Percentiles rank a stretch among this genome's conserved stretches.
Evolutionary conservation across 1,140 invertebrate species (phyloP).

Genomic region (Musca domestica): DNA sequence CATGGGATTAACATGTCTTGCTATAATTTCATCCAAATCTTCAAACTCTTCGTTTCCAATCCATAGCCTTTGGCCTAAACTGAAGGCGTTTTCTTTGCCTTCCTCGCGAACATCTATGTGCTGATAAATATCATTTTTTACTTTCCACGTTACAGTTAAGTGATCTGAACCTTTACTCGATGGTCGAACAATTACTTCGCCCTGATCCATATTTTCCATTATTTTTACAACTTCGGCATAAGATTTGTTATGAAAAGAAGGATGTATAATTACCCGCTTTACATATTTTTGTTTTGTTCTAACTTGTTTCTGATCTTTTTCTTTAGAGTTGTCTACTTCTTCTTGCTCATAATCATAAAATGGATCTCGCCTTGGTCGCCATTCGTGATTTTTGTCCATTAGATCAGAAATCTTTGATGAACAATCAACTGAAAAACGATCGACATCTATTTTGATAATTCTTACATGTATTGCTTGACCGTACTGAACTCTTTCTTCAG

Average conservation of each 20-base stretch:
- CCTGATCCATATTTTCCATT: conserved; percentile 89
- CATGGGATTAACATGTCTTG: conserved; percentile 94
- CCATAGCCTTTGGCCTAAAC: conserved; percentile 80
- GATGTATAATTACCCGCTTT: conserved; percentile 96
- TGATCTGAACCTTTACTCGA: conserved; percentile 96
- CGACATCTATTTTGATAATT: conserved; percentile 95
- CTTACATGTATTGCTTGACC: conserved; percentile 89
- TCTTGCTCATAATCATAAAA: conserved; percentile 91
- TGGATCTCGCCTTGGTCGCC: conserved; percentile 84
- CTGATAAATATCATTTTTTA: conserved; percentile 89
- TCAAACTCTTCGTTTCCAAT: conserved; percentile 92
- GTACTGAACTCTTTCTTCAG: conserved; percentile 82
- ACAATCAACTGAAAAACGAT: conserved; percentile 90
- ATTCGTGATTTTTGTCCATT: conserved; percentile 84
- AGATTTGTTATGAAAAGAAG: conserved; percentile 95
- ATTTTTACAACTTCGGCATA: conserved; percentile 90
- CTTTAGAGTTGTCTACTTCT: conserved; percentile 74
- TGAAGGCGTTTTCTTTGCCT: conserved; percentile 96
- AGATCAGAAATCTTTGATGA: conserved; percentile 93
- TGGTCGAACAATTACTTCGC: conserved; percentile 93
- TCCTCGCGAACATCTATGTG: conserved; percentile 95
- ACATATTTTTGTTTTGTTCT: conserved; percentile 80
- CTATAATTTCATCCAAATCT: conserved; percentile 98
- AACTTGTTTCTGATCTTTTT: conserved; percentile 76
- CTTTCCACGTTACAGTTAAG: conserved; percentile 98